Evolutionary conservation across 2,113 vertebrate genomes (phyloP).

Genomic region (Callaeas wilsoni): DNA sequence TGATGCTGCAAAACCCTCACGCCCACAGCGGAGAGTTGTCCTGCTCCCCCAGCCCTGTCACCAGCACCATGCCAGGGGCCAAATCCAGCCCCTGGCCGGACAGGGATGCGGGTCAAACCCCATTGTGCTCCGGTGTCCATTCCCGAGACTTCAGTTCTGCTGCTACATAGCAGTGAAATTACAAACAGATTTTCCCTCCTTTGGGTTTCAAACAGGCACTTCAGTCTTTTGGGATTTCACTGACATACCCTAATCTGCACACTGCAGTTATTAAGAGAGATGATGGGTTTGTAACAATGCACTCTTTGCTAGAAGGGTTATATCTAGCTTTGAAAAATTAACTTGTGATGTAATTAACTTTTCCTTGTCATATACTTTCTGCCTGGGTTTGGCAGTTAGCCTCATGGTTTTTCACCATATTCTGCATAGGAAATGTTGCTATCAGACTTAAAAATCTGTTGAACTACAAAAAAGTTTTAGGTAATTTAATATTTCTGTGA

Average conservation of each 20-base stretch:
- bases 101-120: rapidly evolving
- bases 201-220: neutral
- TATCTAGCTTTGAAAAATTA: neutral
- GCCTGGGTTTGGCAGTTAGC: neutral
- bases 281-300: neutral
- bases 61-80: neutral
- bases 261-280: neutral
- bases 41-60: neutral
- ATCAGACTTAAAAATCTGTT: neutral
- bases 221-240: neutral
- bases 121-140: neutral
- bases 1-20: neutral
- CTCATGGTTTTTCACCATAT: neutral
- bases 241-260: neutral
- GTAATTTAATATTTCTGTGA: neutral
- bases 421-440: neutral
- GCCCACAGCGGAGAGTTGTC: rapidly evolving
- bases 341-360: neutral
- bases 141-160: neutral
- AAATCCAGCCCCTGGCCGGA: neutral
- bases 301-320: neutral
- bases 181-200: neutral
- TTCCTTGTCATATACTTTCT: neutral
- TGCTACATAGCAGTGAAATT: neutral
- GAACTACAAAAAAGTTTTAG: neutral